Evolutionary conservation across 2,797 vertebrate genomes (phyloP), one percentile per base, ranked within the genome.

Genomic region (Brachyalestes nurse): DNA sequence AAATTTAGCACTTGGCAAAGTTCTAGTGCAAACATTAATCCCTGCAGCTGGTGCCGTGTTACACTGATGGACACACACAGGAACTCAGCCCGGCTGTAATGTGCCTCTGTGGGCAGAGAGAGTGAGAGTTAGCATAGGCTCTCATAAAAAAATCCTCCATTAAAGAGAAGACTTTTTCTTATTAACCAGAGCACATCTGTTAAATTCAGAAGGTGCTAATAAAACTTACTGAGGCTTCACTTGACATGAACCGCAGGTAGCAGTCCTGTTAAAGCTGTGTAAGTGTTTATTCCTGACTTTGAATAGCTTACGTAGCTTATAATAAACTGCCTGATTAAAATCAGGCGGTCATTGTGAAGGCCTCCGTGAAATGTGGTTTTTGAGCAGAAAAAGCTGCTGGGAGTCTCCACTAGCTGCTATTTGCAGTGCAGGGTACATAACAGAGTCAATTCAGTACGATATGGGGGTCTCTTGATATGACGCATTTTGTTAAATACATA

Each of bases 1-100:
- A 85, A 80, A 91, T 90, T 86, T 89, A 89, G 85, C 88, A 83
- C 81, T 90, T 82, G 85, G 83, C 87, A 86, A 79, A 84, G 83
- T 80, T 74, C 53, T 87, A 78, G 66, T 28, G 74, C 82, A 53
- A 84, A 64, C 86, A 86, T 72, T 53, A 74, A 47, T 83, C 86
- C 75, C 17, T 2, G 65, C 13, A 85, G 86, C 84, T 23, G 77
- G 55, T 89, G 90, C 88, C 87, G 87, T 84, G 87, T 89, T 88
- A 82, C 81, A 84, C 90, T 88, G 90, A 87, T 86, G 71, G 88
- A 83, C 77, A 17, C 78, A 60, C 61, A 70, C 57, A 69, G 74
- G 21, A 73, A n/a, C 60, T 58, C 60, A 40, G 23, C 62, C 55
- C 34, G 53, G 19, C 16, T 38, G 19, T 58, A 58, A 42, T 58